These are phyloP conservation scores for Drosophila recens DNA, from an alignment of 2,888 invertebrate species.

Conservation along the genomic window DNA sequence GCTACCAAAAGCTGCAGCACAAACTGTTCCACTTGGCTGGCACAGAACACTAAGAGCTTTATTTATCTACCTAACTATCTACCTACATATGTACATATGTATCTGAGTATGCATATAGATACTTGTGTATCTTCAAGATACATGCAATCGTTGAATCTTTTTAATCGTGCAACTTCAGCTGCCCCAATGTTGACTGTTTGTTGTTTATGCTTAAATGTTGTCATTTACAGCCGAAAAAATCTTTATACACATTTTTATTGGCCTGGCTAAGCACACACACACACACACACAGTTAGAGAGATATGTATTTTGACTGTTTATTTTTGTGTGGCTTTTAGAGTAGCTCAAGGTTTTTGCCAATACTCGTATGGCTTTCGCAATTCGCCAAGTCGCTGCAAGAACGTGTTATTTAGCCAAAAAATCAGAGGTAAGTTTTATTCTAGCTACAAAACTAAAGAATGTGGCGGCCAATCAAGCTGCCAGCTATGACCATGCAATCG, in stretches of 20 bases:
- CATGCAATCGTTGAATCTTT: constrained; percentile 21
- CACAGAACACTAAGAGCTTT: constrained; percentile 40
- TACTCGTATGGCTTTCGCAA: constrained; percentile 67
- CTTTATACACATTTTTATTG: constrained; percentile 58
- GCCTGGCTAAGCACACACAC: constrained; percentile 37
- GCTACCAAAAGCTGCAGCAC: constrained; percentile 38
- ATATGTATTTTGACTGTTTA: constrained; percentile 27
- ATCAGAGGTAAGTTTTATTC: constrained; percentile 61
- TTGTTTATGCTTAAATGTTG: constrained; percentile 36
- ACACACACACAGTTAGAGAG: constrained; percentile 28
- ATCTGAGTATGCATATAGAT: constrained; percentile 5
- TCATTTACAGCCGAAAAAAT: constrained; percentile 62
- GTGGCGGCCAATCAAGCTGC: constrained; percentile 66
- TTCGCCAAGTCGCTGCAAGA: constrained; percentile 38
- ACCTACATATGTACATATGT: neutral
- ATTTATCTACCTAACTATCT: constrained; percentile 11
- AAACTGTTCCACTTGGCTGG: constrained; percentile 72
- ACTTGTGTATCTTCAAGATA: constrained; percentile 4
- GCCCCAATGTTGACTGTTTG: constrained; percentile 17
- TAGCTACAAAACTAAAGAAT: constrained; percentile 60
- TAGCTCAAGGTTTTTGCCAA: constrained; percentile 74
- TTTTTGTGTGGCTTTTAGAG: constrained; percentile 52
- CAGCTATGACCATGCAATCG: constrained; percentile 23
- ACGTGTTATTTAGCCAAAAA: constrained; percentile 75
- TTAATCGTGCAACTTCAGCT: constrained; percentile 23